Evolutionary conservation across 2,888 invertebrate species (phyloP), one percentile per base, ranked within the genome.

Genomic region (Chorisops tibialis): DNA sequence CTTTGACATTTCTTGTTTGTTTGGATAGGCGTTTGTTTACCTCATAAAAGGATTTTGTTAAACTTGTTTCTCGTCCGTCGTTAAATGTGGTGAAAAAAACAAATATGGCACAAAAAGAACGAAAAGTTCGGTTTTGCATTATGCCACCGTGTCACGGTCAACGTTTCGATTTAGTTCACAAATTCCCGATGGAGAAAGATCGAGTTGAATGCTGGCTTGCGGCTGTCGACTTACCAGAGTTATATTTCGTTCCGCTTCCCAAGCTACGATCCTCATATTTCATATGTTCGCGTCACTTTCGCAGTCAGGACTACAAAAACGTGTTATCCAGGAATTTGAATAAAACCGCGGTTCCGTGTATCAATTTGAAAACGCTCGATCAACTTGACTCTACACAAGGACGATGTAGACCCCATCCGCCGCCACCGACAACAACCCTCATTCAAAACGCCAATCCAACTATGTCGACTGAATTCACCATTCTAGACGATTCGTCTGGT

Each of bases 201-300:
- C 62, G 69, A 5, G 56, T 63, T 1, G 2, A 58, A 11, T 16
- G 45, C 12, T 73, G 72, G 72, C 39, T 69, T 4, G 30, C 66
- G 9, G 63, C 68, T 11, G 49, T 69, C 7, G 50, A 64, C 19
- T 56, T 65, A 5, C 63, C 65, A 2, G 39, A 61, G 22, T 60
- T 68, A 0, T 61, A 63, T n/a, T 59, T 35, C 0, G 35, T 69
- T 54, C 35, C 62, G 16, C 2, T 61, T 1, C 47, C 62, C 1
- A 65, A 66, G 35, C 24, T 71, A 1, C 60, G 68, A 6, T 65
- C 63, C 16, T 51, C 64, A 1, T 66, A 61, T 30, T 69, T 69
- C 52, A 64, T 72, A 3, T 72, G 73, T 24, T 63, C 68, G 12
- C 68, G 70, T 4, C 73, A 73, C 51, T 72, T 73, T 67, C 67